Evolutionary conservation across 2,888 invertebrate genomes (phyloP), one percentile per base, ranked within the genome.

Genomic region (Dasysyrphus albostriatus): DNA sequence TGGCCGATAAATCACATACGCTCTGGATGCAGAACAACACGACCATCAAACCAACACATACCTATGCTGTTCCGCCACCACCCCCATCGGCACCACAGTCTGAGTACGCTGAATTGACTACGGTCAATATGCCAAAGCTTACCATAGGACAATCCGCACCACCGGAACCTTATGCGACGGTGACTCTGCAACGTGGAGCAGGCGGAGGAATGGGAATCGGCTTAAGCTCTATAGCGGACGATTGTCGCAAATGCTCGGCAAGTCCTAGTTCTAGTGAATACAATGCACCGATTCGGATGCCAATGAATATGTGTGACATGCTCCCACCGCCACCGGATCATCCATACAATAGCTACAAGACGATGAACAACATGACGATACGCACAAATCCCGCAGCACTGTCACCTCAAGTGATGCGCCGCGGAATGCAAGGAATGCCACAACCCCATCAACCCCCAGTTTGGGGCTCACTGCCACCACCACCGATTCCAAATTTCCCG

Each of bases 251-350:
- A 90, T 89, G 89, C 88, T 93, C 94, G 37, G 93, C 94, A 3
- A 94, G 94, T 89, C 94, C 94, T 32, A 94, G 93, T 19, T 94
- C 94, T 0, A 94, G 94, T 85, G 94, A 94, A 84, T 94, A 94
- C 87, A 94, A 90, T 70, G 89, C 89, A n/a, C 89, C 89, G 19
- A 79, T 89, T 14, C 84, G 89, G 89, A 93, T 93, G 89, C 94
- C 94, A 93, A 93, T 94, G 91, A 95, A 95, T 93, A 94, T 95
- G 93, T 94, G 95, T 92, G 95, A 95, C 92, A 94, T 95, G 94
- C 91, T 95, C 89, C 95, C 95, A 83, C 95, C 95, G 89, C 90
- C 89, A 49, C 89, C 89, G 32, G 94, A 95, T 91, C 94, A 95
- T 82, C 89, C 89, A 44, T 89, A 90, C 51, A 88, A 88, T 32